A percentile compares a stretch with the other conserved stretches of the same genome.
Evolutionary conservation across 2,888 invertebrate species (phyloP).

Genomic region (Rhopalosiphum nymphaeae): DNA sequence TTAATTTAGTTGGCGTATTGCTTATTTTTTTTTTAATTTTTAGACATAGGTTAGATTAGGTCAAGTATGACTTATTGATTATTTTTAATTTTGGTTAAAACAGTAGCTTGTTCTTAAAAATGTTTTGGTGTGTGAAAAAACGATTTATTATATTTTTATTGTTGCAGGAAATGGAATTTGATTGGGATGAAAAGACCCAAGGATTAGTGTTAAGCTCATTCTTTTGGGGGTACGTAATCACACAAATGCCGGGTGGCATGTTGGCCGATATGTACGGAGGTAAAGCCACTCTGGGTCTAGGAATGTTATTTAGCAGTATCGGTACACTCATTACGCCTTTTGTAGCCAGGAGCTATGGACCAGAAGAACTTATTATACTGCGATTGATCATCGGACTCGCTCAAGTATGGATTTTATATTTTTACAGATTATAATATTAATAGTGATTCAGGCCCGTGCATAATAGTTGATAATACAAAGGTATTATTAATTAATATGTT

Average conservation of each 20-base stretch:
- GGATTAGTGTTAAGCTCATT: conserved; percentile 71
- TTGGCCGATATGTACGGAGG: conserved; percentile 71
- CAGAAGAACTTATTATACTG: conserved; percentile 70
- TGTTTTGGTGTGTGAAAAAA: background rate
- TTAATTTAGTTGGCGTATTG: background rate
- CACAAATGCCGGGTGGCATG: conserved; percentile 72
- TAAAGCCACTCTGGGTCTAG: conserved; percentile 71
- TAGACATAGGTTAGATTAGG: background rate
- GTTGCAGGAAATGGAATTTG: conserved; percentile 73
- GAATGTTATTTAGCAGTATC: conserved; percentile 71
- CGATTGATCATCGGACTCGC: conserved; percentile 72
- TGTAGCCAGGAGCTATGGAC: conserved; percentile 69
- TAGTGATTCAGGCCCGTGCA: background rate
- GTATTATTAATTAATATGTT: background rate
- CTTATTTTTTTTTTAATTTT: background rate
- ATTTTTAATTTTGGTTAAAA: background rate
- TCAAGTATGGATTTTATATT: conserved; percentile 69
- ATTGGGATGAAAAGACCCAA: conserved; percentile 77
- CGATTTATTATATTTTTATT: background rate
- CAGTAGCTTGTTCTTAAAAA: background rate
- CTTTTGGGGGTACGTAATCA: conserved; percentile 72
- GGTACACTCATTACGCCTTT: conserved; percentile 71
- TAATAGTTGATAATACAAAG: background rate
- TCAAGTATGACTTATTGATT: background rate
- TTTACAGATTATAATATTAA: background rate